A percentile compares a stretch with the other conserved stretches of the same genome.
Evolutionary conservation across 2,113 vertebrate species (phyloP).

Genomic region (Oxygymnocypris stewartii): DNA sequence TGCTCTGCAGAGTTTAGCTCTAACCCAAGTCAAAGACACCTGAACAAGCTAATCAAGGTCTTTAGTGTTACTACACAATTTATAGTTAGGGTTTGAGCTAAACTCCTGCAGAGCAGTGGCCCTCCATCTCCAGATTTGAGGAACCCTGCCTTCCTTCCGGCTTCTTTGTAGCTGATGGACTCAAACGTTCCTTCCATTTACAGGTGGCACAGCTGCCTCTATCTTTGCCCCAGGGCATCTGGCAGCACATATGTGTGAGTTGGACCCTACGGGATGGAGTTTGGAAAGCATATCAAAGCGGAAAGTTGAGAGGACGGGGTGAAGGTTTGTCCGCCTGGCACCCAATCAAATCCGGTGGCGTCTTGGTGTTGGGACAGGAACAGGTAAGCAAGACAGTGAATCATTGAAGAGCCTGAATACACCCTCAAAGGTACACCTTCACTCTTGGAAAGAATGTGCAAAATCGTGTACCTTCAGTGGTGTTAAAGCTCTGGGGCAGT

Average conservation of each 20-base stretch:
- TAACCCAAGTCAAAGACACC: neutral
- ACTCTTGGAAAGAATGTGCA: neutral
- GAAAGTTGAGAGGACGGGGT: constrained; percentile 82
- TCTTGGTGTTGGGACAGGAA: constrained; percentile 94
- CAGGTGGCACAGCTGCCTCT: constrained; percentile 92
- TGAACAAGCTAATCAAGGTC: neutral
- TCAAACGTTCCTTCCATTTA: neutral
- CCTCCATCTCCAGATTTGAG: neutral
- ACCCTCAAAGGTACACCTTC: neutral
- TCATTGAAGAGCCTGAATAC: neutral
- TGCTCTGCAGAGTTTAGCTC: too few species aligned
- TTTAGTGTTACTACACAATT: neutral
- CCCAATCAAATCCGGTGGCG: constrained; percentile 89
- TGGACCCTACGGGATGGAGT: constrained; percentile 95
- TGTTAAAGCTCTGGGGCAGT: neutral
- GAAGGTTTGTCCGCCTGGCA: constrained; percentile 96
- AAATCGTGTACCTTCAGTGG: neutral
- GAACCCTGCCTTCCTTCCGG: neutral
- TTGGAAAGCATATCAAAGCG: constrained; percentile 87
- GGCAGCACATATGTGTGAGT: constrained; percentile 92
- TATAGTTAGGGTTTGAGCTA: neutral
- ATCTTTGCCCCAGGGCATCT: constrained; percentile 82
- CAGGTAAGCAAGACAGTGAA: constrained; percentile 78
- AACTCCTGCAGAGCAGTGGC: neutral
- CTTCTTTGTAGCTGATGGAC: neutral